phyloP scores from a whole-genome alignment of 2,797 vertebrate species.

The Gephyroberyx darwinii region DNA sequence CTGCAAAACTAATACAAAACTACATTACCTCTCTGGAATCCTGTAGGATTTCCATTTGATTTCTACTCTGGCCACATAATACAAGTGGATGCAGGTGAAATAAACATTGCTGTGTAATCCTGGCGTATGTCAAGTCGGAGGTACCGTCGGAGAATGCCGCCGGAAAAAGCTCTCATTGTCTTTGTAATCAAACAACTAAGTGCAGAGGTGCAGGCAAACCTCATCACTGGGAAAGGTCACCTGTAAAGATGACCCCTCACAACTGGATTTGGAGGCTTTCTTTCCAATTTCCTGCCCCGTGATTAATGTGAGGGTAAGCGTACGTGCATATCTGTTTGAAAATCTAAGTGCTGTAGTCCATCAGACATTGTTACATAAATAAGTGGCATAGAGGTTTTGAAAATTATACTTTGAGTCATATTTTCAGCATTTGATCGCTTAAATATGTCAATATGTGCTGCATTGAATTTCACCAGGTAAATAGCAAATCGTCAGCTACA shows the following conservation, averaged over 20 bases:
- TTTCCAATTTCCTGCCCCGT: slow-evolving; percentile 61
- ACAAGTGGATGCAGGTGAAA: slow-evolving; percentile 41
- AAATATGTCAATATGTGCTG: slow-evolving; percentile 1
- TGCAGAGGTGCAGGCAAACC: slow-evolving; percentile 60
- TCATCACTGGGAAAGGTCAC: slow-evolving; percentile 73
- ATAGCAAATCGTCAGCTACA: neutral
- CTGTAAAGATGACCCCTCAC: slow-evolving; percentile 67
- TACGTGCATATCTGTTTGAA: slow-evolving; percentile 36
- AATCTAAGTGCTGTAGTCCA: slow-evolving; percentile 11
- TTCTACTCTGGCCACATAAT: slow-evolving; percentile 21
- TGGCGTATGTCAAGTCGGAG: slow-evolving; percentile 36
- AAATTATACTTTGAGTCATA: neutral
- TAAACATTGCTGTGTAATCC: slow-evolving; percentile 52
- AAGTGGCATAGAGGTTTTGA: slow-evolving; percentile 1
- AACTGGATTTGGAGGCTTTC: slow-evolving; percentile 69
- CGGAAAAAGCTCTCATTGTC: slow-evolving; percentile 45
- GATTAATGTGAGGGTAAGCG: slow-evolving; percentile 52
- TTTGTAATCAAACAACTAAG: slow-evolving; percentile 66
- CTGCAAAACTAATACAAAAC: slow-evolving; percentile 24
- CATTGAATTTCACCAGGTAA: neutral
- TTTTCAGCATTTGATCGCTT: slow-evolving; percentile 6
- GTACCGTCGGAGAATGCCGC: slow-evolving; percentile 43
- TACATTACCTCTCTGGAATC: slow-evolving; percentile 23
- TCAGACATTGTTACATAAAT: neutral
- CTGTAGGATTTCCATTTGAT: slow-evolving; percentile 38